phyloP scores from a whole-genome alignment of 2,113 vertebrate genomes.

The Ammodytes dubius region DNA sequence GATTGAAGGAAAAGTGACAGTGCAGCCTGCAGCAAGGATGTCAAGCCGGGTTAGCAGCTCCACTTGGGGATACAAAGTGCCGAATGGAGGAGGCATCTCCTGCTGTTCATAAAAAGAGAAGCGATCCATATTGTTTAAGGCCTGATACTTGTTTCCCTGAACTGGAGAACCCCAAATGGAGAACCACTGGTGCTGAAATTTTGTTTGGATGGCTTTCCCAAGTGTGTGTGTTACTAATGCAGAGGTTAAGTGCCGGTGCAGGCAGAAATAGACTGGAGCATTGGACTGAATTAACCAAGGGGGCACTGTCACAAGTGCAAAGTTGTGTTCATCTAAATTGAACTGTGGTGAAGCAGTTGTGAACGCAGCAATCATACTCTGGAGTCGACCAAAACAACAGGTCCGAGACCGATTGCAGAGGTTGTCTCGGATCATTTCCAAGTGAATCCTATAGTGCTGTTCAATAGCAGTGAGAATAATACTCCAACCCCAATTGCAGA shows the following conservation, averaged over 20 bases:
- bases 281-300: too few species aligned
- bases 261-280: neutral
- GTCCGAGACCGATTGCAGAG: too few species aligned
- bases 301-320: too few species aligned
- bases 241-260: neutral
- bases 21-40: conserved; percentile 53
- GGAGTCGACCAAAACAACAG: too few species aligned
- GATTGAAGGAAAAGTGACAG: conserved; percentile 57
- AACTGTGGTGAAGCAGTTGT: too few species aligned
- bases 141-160: conserved; percentile 2
- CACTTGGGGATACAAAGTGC: conserved; percentile 40
- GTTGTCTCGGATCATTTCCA: too few species aligned
- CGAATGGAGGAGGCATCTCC: conserved; percentile 50
- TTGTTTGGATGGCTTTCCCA: neutral
- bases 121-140: conserved; percentile 10
- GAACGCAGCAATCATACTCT: too few species aligned
- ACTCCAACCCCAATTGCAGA: too few species aligned
- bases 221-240: neutral
- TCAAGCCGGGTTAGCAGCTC: conserved; percentile 56
- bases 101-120: conserved; percentile 29
- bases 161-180: neutral
- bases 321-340: too few species aligned
- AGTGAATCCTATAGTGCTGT: too few species aligned
- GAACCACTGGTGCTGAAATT: neutral
- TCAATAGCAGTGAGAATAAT: too few species aligned